Evolutionary conservation across 2,888 invertebrate genomes (phyloP).

Genomic region (Ferrisia virgata): DNA sequence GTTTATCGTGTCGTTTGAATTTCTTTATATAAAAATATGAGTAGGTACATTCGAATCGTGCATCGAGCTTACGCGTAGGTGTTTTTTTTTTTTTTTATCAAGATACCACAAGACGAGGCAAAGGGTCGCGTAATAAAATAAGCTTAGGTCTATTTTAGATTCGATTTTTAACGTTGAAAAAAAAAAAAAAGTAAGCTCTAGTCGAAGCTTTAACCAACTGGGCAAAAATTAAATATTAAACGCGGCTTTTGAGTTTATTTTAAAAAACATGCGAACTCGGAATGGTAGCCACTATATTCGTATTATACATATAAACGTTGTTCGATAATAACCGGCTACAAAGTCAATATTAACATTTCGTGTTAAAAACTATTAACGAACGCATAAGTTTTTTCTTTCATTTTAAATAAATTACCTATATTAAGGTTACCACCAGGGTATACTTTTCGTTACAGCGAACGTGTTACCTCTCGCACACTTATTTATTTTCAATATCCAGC

Average conservation of each 20-base stretch:
- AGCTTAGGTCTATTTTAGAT: background rate
- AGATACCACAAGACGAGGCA: background rate
- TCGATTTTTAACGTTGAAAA: background rate
- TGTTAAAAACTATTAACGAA: conserved; percentile 41
- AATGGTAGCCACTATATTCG: too few species aligned
- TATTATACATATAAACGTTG: conserved; percentile 33
- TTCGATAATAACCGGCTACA: conserved; percentile 41
- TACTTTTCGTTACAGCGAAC: background rate
- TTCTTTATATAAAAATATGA: background rate
- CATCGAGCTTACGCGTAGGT: background rate
- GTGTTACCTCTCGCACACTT: background rate
- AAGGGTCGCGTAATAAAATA: background rate
- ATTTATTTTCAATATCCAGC: conserved; percentile 9
- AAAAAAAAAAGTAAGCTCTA: background rate
- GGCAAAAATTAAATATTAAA: conserved; percentile 26
- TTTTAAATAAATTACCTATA: conserved; percentile 34
- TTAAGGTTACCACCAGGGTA: conserved; percentile 18
- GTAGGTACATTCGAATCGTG: background rate
- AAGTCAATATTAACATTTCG: conserved; percentile 44
- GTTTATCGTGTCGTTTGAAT: background rate
- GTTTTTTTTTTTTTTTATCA: background rate
- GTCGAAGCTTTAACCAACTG: background rate
- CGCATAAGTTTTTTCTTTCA: conserved; percentile 8
- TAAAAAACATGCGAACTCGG: conserved; percentile 22
- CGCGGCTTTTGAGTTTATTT: conserved; percentile 18